Percentiles rank a stretch among this genome's conserved stretches.
phyloP scores from a whole-genome alignment of 2,888 invertebrate species.

The Yponomeuta malinellus region DNA sequence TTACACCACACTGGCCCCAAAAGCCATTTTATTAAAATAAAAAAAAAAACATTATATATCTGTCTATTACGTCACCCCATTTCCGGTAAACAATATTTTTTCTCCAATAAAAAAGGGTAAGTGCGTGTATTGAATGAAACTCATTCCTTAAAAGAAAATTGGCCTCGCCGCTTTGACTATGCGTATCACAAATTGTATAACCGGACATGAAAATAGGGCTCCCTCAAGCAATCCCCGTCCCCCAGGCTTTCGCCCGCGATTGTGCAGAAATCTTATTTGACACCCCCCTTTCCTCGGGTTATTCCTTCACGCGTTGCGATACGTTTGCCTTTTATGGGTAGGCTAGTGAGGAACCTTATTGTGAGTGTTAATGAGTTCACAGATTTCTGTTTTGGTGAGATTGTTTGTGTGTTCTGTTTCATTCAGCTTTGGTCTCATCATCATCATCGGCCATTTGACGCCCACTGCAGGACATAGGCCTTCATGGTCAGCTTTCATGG shows the following conservation, averaged over 20 bases:
- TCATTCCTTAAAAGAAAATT: too few relatives aligned
- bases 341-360: constrained; percentile 32
- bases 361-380: constrained; percentile 11
- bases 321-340: constrained; percentile 34
- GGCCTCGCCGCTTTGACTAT: background rate
- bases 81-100: too few relatives aligned
- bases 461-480: too few relatives aligned
- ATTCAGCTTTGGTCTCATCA: too few relatives aligned
- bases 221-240: constrained; percentile 21
- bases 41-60: too few relatives aligned
- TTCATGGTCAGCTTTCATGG: too few relatives aligned
- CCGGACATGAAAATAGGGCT: constrained; percentile 35
- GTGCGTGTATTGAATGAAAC: too few relatives aligned
- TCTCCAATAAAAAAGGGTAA: too few relatives aligned
- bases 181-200: constrained; percentile 57
- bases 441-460: too few relatives aligned
- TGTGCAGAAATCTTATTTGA: constrained; percentile 74
- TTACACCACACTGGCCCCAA: too few relatives aligned
- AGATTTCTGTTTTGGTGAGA: background rate
- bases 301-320: constrained; percentile 34
- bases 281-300: constrained; percentile 37
- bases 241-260: constrained; percentile 34
- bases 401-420: background rate
- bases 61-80: too few relatives aligned
- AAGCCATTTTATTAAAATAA: too few relatives aligned